A percentile compares a stretch with the other conserved stretches of the same genome.
phyloP scores from a whole-genome alignment of 2,888 invertebrate species.

The Thecocarcelia acutangulata region DNA sequence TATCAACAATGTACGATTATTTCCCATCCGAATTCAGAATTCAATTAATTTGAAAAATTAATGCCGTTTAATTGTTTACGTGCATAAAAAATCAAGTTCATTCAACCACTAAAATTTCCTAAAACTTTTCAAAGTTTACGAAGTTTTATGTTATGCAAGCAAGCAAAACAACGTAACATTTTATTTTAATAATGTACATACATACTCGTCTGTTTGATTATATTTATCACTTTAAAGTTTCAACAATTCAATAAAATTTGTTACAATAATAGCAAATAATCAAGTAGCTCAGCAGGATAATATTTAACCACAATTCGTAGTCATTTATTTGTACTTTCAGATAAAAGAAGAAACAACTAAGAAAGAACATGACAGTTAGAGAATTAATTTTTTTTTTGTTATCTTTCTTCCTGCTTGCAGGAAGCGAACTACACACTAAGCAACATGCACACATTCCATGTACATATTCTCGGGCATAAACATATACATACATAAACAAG shows the following conservation, averaged over 20 bases:
- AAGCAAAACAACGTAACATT: background rate
- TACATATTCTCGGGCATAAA: too few species aligned
- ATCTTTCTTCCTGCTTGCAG: slow-evolving; percentile 15
- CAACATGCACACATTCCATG: background rate
- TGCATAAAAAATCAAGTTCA: slow-evolving; percentile 1
- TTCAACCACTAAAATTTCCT: background rate
- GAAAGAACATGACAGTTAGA: slow-evolving; percentile 30
- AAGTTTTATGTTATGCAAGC: background rate
- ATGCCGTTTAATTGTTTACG: background rate
- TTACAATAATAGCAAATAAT: slow-evolving; percentile 32
- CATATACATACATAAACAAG: background rate
- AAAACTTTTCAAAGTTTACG: background rate
- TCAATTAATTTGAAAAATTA: too few species aligned
- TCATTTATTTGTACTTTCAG: slow-evolving; percentile 12
- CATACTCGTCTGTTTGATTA: too few species aligned
- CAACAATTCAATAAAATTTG: slow-evolving; percentile 30
- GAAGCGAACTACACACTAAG: slow-evolving; percentile 12
- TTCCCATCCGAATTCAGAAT: background rate
- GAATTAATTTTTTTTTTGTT: slow-evolving; percentile 23
- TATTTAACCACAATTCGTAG: slow-evolving; percentile 42
- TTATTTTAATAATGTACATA: background rate
- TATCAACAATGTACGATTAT: too few species aligned
- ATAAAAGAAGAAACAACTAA: slow-evolving; percentile 34
- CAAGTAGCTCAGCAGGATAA: slow-evolving; percentile 61
- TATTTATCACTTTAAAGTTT: slow-evolving; percentile 4